phyloP scores from a whole-genome alignment of 1,140 invertebrate species.

The Drosophila micromelanica region DNA sequence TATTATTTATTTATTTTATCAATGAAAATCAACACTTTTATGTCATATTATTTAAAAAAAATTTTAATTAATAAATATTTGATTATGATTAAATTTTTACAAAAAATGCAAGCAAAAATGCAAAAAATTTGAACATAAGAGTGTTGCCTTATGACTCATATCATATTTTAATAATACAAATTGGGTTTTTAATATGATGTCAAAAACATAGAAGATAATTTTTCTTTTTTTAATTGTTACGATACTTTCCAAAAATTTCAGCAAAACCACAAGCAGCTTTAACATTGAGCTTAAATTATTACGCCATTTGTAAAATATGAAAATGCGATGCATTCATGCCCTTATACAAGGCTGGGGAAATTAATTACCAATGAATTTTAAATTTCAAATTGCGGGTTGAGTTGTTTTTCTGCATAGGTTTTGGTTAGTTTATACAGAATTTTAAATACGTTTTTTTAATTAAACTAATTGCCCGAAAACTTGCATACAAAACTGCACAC shows the following conservation, averaged over 20 bases:
- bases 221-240: too few species aligned
- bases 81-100: too few species aligned
- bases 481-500: neutral
- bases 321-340: neutral
- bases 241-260: neutral
- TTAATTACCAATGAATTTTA: slow-evolving; percentile 30
- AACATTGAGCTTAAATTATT: neutral
- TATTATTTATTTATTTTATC: too few species aligned
- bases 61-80: too few species aligned
- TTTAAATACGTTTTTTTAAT: slow-evolving; percentile 54
- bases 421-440: slow-evolving; percentile 26
- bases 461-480: slow-evolving; percentile 59
- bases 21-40: too few species aligned
- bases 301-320: neutral
- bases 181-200: too few species aligned
- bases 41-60: too few species aligned
- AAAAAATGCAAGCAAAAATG: too few species aligned
- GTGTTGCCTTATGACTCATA: too few species aligned
- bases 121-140: too few species aligned
- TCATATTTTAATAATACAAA: too few species aligned
- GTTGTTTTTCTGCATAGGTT: slow-evolving; percentile 14
- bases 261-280: neutral
- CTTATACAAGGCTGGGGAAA: neutral
- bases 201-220: too few species aligned
- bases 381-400: slow-evolving; percentile 43